Base-by-base conservation (phyloP, 1,140 invertebrate species). In the Onthophagus taurus region DNA sequence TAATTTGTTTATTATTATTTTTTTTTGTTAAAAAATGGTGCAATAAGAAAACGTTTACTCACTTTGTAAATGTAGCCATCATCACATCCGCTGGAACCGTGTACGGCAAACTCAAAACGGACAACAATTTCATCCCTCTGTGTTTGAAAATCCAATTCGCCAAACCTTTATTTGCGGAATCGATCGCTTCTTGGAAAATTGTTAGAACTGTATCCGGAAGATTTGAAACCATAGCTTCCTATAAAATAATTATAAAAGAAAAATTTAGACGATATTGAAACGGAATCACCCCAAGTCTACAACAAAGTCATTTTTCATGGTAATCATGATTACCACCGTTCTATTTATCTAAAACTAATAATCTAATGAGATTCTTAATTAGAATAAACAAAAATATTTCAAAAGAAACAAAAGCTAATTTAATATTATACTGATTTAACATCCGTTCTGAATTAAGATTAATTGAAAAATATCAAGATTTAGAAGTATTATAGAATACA, bases 111-210 rank as follows among this genome's bases (percentile, higher is more conserved):
- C 82, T 82, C 9, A 94, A 66, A 2, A 89, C 63, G 0, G 84
- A 84, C 1, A 91, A 62, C 23, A 89, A 63, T 51, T 86, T 81
- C 62, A 93, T 77, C 20, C 84, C 82, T 48, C 76, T 72, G 53
- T 88, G 81, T 53, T 84, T 82, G 60, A 90, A 89, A 16, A 95
- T 64, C 85, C 89, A 92, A 65, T 90, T 93, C 20, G 90, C 71
- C 19, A 95, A 60, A 11, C 89, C 89, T 61, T 84, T 88, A 61
- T 95, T 94, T 0, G 89, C 87, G 1, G 85, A 79, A 54, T 91
- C 86, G 49, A 91, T 91, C 1, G 89, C 89, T 58, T 90, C 85
- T 74, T 94, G 87, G 60, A 96, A 87, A 56, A 90, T 80, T 50
- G 77, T 80, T 63, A 87, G 72, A 17, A 91, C 81, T 1, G 83